Evolutionary conservation across 2,113 vertebrate genomes (phyloP), one percentile per base, ranked within the genome.

Genomic region (Odobenus rosmarus): DNA sequence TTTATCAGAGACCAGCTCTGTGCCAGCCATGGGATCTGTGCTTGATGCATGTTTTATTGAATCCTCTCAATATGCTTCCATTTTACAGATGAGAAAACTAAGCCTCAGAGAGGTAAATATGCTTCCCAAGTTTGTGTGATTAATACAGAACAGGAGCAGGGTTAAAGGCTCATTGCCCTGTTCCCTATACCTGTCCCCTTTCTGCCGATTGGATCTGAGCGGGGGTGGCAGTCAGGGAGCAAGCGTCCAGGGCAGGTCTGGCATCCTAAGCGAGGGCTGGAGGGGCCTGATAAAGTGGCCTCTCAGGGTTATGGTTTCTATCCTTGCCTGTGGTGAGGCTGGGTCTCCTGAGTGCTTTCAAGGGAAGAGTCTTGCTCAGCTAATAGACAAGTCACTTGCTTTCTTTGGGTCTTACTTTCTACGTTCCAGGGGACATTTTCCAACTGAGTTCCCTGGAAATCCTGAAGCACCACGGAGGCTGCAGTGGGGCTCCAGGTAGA

Each of bases 11-110:
- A 23, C 53, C 12, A 23, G 12, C 51, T 15, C 26, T 26, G 36
- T 2, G 8, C 46, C 2, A 8, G 33, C 12, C 2, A 0, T 1
- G 42, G 8, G 14, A 0, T 28, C 31, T 13, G 31, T 9, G n/a
- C 15, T 7, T 9, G n/a, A 53, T n/a, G 4, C 55, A 36, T 2
- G 10, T 36, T 36, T 19, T 33, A 1, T 0, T 13, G 61, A 24
- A 21, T 7, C 23, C 33, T 61, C 88, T 53, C 42, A 18, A 4
- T 23, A 31, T 9, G 42, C 2, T 21, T 26, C 26, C 46, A 33
- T 69, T 67, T n/a, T 23, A 59, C 11, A 42, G 72, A 57, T 55
- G 39, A 77, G 57, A 59, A 81, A 55, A 42, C 62, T 16, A 87
- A 93, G 55, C 3, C 33, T n/a, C 4, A 0, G 12, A 53, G 69